Base-by-base conservation (phyloP, 1,140 invertebrate genomes). In the Ruditapes philippinarum region DNA sequence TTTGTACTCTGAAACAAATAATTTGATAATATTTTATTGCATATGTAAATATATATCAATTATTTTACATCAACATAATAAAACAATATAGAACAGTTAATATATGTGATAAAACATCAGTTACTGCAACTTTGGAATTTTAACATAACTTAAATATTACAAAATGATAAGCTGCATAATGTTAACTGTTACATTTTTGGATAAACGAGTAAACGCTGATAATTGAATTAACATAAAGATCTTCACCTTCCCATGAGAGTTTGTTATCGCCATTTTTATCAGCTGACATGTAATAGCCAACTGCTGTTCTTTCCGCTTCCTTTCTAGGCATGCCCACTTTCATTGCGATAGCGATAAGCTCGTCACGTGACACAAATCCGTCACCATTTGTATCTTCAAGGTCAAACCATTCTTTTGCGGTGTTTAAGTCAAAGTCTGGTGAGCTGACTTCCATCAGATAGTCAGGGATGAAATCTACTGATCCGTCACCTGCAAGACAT, bases 401-500 rank as follows among this genome's bases (percentile, higher is more conserved):
- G 19, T 90, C 45, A 74, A 94, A 93, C 93, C 92, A 93, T 84
- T 93, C 93, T 25, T 65, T 84, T 31, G 93, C 93, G 14, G 88
- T 91, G 45, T 90, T 85, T 0, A 88, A 42, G 19, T 90, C 91
- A 78, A 92, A 92, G 73, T 92, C 89, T 14, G 93, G 92, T 0
- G 91, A 74, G 28, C 90, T 86, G 22, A 94, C 90, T 81, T 94
- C 91, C 38, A 91, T 78, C n/a, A 93, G 51, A 68, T 94, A 94
- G 81, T 94, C 93, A 0, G 93, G 93, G n/a, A 94, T 91, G 79
- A 94, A 94, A 33, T 94, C 93, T 1, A 94, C 91, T 14, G 88
- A 79, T 14, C 92, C 91, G 73, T 94, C 90, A 62, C 91, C 93
- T 94, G 49, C 0, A 36, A 33, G n/a, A n/a, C n/a, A n/a, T n/a